Conservation (phyloP, 2,797 vertebrate genomes). For the Parotocinclus haroldoi region DNA sequence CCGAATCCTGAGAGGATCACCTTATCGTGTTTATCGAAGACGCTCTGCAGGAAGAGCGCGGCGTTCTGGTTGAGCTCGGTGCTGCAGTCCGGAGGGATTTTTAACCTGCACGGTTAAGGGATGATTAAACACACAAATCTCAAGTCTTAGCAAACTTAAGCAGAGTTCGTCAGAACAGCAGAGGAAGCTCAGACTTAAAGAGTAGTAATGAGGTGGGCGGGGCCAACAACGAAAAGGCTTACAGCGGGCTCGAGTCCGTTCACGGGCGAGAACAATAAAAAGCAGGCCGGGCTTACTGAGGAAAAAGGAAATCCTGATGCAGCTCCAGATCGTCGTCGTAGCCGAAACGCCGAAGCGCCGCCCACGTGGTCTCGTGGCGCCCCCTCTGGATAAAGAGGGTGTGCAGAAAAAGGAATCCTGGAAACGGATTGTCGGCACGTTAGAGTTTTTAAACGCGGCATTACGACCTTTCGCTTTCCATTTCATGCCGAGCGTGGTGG, state of each 20-base stretch:
- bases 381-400: slow-evolving; percentile 96
- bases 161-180: too few relatives aligned
- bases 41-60: slow-evolving; percentile 92
- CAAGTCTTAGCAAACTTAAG: neutral
- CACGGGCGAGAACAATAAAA: too few relatives aligned
- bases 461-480: too few relatives aligned
- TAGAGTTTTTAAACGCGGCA: too few relatives aligned
- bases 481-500: too few relatives aligned
- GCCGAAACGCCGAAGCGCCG: slow-evolving; percentile 88
- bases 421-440: neutral
- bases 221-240: neutral
- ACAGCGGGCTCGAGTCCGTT: too few relatives aligned
- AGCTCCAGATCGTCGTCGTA: slow-evolving; percentile 93
- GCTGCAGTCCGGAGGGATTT: slow-evolving; percentile 88
- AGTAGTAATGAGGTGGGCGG: neutral
- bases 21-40: slow-evolving; percentile 97
- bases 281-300: slow-evolving; percentile 75
- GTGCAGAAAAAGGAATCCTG: slow-evolving; percentile 96
- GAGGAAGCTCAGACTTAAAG: too few relatives aligned
- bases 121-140: neutral
- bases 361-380: slow-evolving; percentile 95
- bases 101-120: slow-evolving; percentile 71
- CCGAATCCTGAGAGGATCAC: too few relatives aligned
- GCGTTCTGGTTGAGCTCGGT: slow-evolving; percentile 96
- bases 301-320: slow-evolving; percentile 91